Evolutionary conservation across 1,140 invertebrate genomes (phyloP), one percentile per base, ranked within the genome.

Genomic region (Macrobrachium rosenbergii): DNA sequence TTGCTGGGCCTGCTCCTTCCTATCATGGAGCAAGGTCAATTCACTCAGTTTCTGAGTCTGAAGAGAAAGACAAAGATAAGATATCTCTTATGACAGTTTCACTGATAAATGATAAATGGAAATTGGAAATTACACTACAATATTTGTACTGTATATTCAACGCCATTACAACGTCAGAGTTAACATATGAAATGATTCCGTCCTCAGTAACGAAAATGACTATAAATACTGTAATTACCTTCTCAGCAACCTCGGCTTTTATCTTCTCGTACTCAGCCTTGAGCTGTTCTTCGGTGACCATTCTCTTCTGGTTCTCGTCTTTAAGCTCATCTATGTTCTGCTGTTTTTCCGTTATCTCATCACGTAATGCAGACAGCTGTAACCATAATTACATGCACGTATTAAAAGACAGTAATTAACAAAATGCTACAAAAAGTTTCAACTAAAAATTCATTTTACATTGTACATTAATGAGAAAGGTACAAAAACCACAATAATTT

Each of bases 291-390:
- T 98, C 95, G 5, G 97, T 96, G 89, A 99, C 92, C 37, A 95
- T 95, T 91, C 99, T 93, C 92, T 99, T 98, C 93, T 99, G 98
- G 92, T 98, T 97, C 64, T 96, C 94, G 92, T 99, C 98, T 94
- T 97, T 98, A 87, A 99, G 94, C 91, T 98, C 95, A 91, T 97
- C 96, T 92, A 99, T 95, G 89, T 96, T 91, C 89, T 95, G 94
- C 92, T 99, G 98, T 91, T 99, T 98, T 87, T 97, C 95, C 58
- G 96, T 95, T 75, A 99, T 96, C 93, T 99, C 98, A 92, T 99
- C 98, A 82, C 98, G 89, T 14, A 95, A 91, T 19, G 92, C 90
- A 23, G 93, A 91, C 12, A 94, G 92, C 96, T 97, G 93, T 88
- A 83, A 90, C 90, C 90, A 64, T 52, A 83, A 69, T 73, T 95